Base-by-base conservation (phyloP, 2,797 vertebrate genomes). In the Rallus crepitans region DNA sequence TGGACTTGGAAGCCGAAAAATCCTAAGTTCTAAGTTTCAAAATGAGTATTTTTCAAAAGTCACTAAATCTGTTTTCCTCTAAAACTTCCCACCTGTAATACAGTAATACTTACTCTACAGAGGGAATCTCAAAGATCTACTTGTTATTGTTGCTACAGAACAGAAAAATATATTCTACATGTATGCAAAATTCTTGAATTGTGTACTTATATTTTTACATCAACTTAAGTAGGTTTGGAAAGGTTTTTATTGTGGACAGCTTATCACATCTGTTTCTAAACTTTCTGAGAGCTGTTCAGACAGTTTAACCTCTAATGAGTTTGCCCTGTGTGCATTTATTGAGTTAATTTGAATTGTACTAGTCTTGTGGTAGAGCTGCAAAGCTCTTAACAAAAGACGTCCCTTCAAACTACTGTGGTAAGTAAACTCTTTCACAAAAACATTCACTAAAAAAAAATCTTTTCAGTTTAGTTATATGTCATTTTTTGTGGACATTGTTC, bases 21-120 rank as follows among this genome's bases (percentile, higher is more conserved):
- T 77, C 68, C 33, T 73, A 52, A 73, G 4, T 69, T 70, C 7
- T 56, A 73, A 28, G 57, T 86, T 92, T 64, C 90, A 87, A 92
- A 78, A 55, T 75, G 30, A 76, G 0, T 10, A 64, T 92, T 86
- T 96, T 94, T 15, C 17, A 27, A 87, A 92, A 52, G 55, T 80
- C 55, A 89, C 55, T 93, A 87, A 83, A 90, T 92, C 52, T 64
- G 75, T 81, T 76, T 75, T 69, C 42, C 59, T 92, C 47, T 93
- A 87, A 89, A 75, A 86, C 88, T 93, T 80, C 47, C 48, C 68
- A 75, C 47, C 39, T 83, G 68, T 92, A 89, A 87, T 82, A 87
- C 42, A 82, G 70, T 50, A 91, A 92, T 91, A 83, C 48, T 94
- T 94, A 87, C 30, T 73, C 56, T 10, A 68, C 30, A 57, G 75